A percentile compares a stretch with the other conserved stretches of the same genome.
These are phyloP conservation scores for Vanessa tameamea DNA, from an alignment of 1,140 invertebrate species.

Conservation along the genomic window DNA sequence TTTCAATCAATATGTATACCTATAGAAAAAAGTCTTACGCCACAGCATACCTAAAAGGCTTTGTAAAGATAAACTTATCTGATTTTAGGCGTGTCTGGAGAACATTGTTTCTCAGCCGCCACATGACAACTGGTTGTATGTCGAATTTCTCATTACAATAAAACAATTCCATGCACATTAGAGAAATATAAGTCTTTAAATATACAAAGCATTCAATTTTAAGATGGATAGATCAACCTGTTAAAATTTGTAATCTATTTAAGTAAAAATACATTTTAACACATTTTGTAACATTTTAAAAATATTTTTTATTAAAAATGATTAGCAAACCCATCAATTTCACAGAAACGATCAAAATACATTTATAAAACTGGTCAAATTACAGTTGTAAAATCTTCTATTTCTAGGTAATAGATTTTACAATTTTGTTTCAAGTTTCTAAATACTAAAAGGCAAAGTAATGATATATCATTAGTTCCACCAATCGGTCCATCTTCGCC, in stretches of 20 bases:
- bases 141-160: slow-evolving; percentile 35
- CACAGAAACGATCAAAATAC: not conserved
- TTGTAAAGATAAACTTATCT: slow-evolving; percentile 52
- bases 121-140: slow-evolving; percentile 39
- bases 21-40: slow-evolving; percentile 38
- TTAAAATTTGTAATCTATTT: not conserved
- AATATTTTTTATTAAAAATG: not conserved
- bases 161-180: slow-evolving; percentile 2
- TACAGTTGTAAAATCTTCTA: not conserved
- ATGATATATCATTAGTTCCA: slow-evolving; percentile 60
- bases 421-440: not conserved
- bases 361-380: not conserved
- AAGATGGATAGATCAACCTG: not conserved
- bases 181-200: not conserved
- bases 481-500: slow-evolving; percentile 42
- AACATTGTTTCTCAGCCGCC: slow-evolving; percentile 45
- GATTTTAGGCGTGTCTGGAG: slow-evolving; percentile 60
- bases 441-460: slow-evolving; percentile 23
- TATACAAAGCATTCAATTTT: not conserved
- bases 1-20: not conserved
- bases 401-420: not conserved
- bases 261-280: not conserved
- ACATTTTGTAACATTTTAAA: not conserved
- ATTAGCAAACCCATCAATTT: not conserved
- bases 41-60: slow-evolving; percentile 52